These are phyloP conservation scores for Haemorhous mexicanus DNA, from an alignment of 2,113 vertebrate genomes.

Conservation along the genomic window DNA sequence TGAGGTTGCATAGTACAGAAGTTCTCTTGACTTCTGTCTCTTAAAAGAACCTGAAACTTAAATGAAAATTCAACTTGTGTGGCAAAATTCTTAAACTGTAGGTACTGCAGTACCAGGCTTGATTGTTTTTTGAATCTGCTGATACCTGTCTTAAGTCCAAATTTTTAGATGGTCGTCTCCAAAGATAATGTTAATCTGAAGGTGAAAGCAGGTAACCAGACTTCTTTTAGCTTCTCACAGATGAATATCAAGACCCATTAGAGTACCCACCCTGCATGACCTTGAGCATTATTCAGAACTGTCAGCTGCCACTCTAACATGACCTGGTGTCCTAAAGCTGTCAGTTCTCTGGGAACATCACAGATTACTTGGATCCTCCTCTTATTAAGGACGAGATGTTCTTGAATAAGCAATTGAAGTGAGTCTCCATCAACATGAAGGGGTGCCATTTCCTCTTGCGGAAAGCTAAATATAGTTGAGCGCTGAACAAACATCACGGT, in stretches of 20 bases:
- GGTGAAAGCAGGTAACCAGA: not conserved
- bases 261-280: not conserved
- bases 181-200: not conserved
- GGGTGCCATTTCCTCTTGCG: not conserved
- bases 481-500: not conserved
- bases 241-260: not conserved
- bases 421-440: not conserved
- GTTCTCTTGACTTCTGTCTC: not conserved
- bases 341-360: not conserved
- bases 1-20: not conserved
- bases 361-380: not conserved
- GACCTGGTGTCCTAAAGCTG: not conserved
- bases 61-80: not conserved
- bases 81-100: not conserved
- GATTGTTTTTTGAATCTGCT: not conserved
- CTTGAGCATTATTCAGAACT: not conserved
- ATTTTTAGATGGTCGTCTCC: not conserved
- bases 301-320: not conserved
- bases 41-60: not conserved
- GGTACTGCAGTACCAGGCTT: accelerated
- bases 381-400: not conserved
- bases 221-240: not conserved
- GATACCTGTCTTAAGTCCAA: not conserved
- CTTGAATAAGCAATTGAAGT: not conserved
- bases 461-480: not conserved